A percentile compares a stretch with the other conserved stretches of the same genome.
Conservation (phyloP, 2,888 invertebrate genomes). For the Diarsia rubi region DNA sequence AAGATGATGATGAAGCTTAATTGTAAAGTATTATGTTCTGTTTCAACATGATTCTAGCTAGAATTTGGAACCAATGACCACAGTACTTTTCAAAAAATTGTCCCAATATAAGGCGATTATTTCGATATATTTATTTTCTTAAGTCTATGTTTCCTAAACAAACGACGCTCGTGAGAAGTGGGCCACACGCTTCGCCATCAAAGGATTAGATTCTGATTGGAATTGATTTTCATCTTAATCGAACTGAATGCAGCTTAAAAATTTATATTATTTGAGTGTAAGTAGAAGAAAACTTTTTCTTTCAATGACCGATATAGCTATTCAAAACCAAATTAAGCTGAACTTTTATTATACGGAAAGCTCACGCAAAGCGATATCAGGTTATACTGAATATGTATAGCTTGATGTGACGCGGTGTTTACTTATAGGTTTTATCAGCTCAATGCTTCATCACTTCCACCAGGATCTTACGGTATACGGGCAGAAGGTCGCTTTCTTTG, state of each 20-base stretch:
- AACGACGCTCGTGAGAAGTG: conserved; percentile 46
- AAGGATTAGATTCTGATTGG: conserved; percentile 43
- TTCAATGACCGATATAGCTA: no score
- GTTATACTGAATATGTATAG: no score
- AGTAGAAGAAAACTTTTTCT: no score
- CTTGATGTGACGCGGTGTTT: no score
- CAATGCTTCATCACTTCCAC: no score
- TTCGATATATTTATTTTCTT: conserved; percentile 24
- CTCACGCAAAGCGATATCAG: no score
- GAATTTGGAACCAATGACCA: not conserved
- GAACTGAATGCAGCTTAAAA: not conserved
- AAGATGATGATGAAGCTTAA: not conserved
- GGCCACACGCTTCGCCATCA: conserved; percentile 22
- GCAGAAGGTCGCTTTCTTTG: no score
- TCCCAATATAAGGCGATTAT: conserved; percentile 8
- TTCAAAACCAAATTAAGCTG: no score
- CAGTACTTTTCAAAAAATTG: not conserved
- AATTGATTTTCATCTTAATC: conserved; percentile 49
- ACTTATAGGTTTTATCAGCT: no score
- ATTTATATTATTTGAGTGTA: no score
- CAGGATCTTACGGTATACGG: no score
- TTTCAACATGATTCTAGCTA: not conserved
- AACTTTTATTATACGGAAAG: no score
- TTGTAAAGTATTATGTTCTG: not conserved
- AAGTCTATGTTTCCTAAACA: conserved; percentile 50